These are phyloP conservation scores for Erethizon dorsatum DNA, from an alignment of 2,797 vertebrate species.

Conservation along the genomic window DNA sequence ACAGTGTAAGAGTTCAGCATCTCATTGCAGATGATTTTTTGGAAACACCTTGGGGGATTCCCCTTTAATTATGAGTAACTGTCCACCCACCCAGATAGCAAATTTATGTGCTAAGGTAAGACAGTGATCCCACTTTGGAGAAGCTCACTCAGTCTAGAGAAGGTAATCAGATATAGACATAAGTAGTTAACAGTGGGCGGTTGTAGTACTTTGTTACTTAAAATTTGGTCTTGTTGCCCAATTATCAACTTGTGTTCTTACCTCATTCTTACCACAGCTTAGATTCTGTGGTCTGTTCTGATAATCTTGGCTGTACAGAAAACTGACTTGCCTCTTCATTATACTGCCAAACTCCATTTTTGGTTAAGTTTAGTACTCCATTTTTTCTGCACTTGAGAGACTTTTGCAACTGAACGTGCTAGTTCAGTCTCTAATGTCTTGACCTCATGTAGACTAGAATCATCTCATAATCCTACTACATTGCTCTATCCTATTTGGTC, in stretches of 20 bases:
- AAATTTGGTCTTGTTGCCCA: not conserved
- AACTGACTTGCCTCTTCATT: not conserved
- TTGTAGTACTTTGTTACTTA: not conserved
- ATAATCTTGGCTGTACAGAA: not conserved
- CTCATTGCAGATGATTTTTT: constrained; percentile 76
- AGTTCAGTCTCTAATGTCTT: not conserved
- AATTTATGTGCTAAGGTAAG: not conserved
- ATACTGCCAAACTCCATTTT: not conserved
- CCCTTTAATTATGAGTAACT: not conserved
- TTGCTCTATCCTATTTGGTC: constrained; percentile 9
- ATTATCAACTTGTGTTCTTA: not conserved
- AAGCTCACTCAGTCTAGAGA: not conserved
- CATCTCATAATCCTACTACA: not conserved
- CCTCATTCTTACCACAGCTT: not conserved
- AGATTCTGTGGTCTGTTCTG: not conserved
- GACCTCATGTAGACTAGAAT: not conserved
- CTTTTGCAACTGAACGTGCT: not conserved
- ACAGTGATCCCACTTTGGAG: not conserved
- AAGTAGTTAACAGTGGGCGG: not conserved
- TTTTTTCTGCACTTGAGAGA: not conserved
- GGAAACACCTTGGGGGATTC: not conserved
- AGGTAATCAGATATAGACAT: not conserved
- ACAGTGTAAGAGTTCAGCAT: constrained; percentile 81
- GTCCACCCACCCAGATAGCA: not conserved
- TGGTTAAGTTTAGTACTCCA: not conserved